phyloP scores from a whole-genome alignment of 2,797 vertebrate genomes.

The Chiloscyllium punctatum region DNA sequence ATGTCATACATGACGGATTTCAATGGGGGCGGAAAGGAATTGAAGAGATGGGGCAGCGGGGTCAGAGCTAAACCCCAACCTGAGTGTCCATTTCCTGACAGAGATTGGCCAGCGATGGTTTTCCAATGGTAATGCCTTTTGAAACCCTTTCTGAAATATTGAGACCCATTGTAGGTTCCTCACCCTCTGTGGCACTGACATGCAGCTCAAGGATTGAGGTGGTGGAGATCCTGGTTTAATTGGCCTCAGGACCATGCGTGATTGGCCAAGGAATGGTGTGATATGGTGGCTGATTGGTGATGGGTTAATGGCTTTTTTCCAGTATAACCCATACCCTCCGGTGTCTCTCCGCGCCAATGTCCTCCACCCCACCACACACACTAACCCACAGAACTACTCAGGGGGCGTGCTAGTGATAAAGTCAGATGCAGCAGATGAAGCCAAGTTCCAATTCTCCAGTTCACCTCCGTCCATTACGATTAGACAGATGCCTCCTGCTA shows the following conservation, averaged over 20 bases:
- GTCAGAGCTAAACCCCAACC: too few relatives aligned
- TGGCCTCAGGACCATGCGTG: background rate
- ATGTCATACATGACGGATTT: too few relatives aligned
- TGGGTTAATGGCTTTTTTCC: background rate
- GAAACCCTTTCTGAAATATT: background rate
- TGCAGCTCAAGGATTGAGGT: background rate
- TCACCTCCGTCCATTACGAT: background rate
- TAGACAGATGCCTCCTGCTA: background rate
- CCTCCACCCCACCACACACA: background rate
- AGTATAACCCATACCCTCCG: background rate
- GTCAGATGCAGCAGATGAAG: background rate
- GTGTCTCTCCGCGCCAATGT: too few relatives aligned
- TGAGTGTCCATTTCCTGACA: too few relatives aligned
- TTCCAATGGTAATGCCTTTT: background rate
- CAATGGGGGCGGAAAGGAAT: too few relatives aligned
- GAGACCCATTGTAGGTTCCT: background rate
- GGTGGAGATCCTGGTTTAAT: background rate
- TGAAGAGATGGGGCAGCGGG: too few relatives aligned
- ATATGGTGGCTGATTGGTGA: too few relatives aligned
- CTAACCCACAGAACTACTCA: background rate
- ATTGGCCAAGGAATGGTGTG: background rate
- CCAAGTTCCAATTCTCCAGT: background rate
- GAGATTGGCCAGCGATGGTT: background rate
- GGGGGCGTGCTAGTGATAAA: background rate
- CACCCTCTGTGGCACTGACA: background rate